Evolutionary conservation across 1,140 invertebrate genomes (phyloP), one percentile per base, ranked within the genome.

Genomic region (Drosophila pallidifrons): DNA sequence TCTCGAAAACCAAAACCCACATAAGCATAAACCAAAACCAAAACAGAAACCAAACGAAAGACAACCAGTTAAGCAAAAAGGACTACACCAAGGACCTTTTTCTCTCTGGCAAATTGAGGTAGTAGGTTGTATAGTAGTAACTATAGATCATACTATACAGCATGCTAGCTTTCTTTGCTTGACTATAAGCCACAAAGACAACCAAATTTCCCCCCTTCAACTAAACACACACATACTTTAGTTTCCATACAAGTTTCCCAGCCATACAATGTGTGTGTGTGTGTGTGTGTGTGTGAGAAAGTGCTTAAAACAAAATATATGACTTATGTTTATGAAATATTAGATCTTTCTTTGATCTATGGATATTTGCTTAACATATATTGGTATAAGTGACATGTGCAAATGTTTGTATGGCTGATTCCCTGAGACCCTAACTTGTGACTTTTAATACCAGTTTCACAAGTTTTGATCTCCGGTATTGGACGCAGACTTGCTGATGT

Each of bases 391-490:
- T 89, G 85, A 88, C 86, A 88, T 90, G 85, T 89, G 85, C 85
- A 89, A 90, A 91, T 92, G 91, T 92, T 92, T 92, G 91, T 92
- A 85, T 91, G 92, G 91, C 92, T 92, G 91, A 92, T 92, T 92
- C 92, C 92, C 92, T 92, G 92, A 92, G 92, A 92, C 92, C 92
- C 92, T 92, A 92, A 92, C 92, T 92, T 92, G 92, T 92, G 92
- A 92, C 92, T 92, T 91, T 92, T 87, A 77, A 87, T 87, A 91
- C 80, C 88, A 92, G 92, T 92, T 92, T 92, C 92, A 92, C 92
- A 92, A 92, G 92, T 92, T 92, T 92, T 92, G 92, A 92, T 92
- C 92, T 92, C 92, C 91, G 92, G 92, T 92, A 92, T 92, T 92
- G 92, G 92, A 92, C 85, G 86, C 90, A 92, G 92, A 92, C 91